Conservation (phyloP, 2,888 invertebrate genomes). For the Ischnus inquisitorius region DNA sequence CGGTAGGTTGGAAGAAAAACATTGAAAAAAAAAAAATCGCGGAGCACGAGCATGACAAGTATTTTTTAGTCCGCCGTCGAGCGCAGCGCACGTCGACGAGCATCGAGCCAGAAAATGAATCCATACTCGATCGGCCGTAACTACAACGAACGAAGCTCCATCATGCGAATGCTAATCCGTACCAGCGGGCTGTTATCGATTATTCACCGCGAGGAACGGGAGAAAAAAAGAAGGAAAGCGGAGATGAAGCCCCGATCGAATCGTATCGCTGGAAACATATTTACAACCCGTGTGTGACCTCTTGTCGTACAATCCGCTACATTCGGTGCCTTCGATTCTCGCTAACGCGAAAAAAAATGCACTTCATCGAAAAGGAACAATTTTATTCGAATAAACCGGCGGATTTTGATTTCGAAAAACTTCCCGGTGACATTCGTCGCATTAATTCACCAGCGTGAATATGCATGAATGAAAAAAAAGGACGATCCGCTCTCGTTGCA, state of each 20-base stretch:
- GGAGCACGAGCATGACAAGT: slow-evolving; percentile 8
- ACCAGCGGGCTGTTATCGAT: slow-evolving; percentile 18
- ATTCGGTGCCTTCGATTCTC: not conserved
- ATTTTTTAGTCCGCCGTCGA: slow-evolving; percentile 14
- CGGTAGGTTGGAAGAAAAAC: not conserved
- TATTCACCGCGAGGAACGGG: not conserved
- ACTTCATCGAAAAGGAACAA: not conserved
- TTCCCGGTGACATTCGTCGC: too few species aligned
- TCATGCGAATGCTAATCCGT: slow-evolving; percentile 26
- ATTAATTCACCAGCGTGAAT: not conserved
- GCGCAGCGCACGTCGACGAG: slow-evolving; percentile 12
- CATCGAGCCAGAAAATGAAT: slow-evolving; percentile 19
- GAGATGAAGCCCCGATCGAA: not conserved
- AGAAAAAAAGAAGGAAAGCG: slow-evolving; percentile 7
- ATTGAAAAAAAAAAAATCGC: not conserved
- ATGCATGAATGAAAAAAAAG: not conserved
- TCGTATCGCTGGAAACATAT: not conserved
- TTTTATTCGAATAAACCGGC: too few species aligned
- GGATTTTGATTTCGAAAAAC: too few species aligned
- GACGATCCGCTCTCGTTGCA: not conserved
- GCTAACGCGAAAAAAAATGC: not conserved
- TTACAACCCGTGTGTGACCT: not conserved
- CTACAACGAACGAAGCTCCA: slow-evolving; percentile 34
- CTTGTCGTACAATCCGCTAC: not conserved
- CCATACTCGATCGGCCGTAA: slow-evolving; percentile 25